A percentile compares a stretch with the other conserved stretches of the same genome.
Evolutionary conservation across 1,140 invertebrate genomes (phyloP).

Genomic region (Heterodera carotae): DNA sequence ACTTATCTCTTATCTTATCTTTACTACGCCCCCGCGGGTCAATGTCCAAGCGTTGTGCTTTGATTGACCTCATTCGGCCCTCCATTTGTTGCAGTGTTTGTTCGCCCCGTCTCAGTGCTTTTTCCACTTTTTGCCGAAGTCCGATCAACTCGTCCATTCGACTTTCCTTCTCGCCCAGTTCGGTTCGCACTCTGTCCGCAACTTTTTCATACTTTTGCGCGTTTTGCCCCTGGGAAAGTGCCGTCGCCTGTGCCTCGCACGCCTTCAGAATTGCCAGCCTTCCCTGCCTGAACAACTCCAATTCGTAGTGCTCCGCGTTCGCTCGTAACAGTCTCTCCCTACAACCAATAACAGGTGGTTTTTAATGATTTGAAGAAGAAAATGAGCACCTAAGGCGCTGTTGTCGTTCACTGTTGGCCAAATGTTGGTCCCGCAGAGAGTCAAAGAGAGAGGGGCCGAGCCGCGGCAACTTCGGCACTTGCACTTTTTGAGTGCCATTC

Average conservation of each 20-base stretch:
- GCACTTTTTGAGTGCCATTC: constrained; percentile 18
- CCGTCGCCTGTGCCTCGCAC: constrained; percentile 56
- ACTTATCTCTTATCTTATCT: no score
- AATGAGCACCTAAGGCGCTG: constrained; percentile 48
- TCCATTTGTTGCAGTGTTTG: constrained; percentile 56
- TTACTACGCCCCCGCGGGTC: no score
- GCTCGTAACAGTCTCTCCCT: constrained; percentile 57
- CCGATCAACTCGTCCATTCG: constrained; percentile 45
- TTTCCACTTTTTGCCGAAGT: constrained; percentile 56
- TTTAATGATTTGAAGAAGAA: no score
- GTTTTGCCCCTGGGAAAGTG: constrained; percentile 22
- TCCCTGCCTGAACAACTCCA: constrained; percentile 56
- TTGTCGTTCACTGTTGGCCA: constrained; percentile 56
- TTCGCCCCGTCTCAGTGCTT: constrained; percentile 51
- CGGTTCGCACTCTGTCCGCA: constrained; percentile 40
- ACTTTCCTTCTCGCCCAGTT: background rate
- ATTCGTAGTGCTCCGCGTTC: constrained; percentile 59
- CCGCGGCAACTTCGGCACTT: constrained; percentile 26
- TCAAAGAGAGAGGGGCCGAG: constrained; percentile 21
- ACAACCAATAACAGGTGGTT: no score
- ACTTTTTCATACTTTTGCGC: constrained; percentile 52
- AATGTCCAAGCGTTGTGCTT: background rate
- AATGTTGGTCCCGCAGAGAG: constrained; percentile 61
- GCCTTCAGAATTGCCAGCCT: constrained; percentile 59
- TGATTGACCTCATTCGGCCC: constrained; percentile 46